Conservation (phyloP, 2,113 vertebrate species). For the Numenius arquata region DNA sequence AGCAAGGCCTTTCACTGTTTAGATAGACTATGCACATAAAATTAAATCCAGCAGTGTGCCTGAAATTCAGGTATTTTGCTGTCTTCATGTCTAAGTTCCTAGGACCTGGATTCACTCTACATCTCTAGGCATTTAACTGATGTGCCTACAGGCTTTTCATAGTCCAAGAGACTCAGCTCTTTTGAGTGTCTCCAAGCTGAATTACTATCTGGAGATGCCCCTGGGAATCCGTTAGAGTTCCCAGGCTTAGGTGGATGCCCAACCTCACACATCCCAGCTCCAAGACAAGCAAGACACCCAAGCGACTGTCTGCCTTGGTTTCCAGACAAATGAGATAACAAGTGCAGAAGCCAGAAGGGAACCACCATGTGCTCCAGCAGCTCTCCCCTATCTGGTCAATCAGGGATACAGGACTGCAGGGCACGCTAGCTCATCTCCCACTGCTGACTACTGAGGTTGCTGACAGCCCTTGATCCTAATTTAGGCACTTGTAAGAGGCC, state of each 20-base stretch:
- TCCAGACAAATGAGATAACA: background rate
- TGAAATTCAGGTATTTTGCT: background rate
- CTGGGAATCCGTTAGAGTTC: background rate
- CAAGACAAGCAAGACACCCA: background rate
- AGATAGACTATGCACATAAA: rapidly evolving
- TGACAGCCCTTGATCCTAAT: background rate
- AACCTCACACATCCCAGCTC: background rate
- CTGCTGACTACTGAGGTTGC: background rate
- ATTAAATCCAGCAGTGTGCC: background rate
- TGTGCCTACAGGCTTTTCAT: background rate
- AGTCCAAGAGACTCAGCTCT: background rate
- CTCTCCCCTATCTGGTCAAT: background rate
- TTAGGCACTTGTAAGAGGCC: background rate
- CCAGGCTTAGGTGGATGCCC: background rate
- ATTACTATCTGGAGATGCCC: background rate
- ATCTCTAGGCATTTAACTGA: background rate
- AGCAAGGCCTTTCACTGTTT: background rate
- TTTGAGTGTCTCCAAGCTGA: background rate
- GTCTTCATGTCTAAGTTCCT: background rate
- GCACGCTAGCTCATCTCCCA: background rate
- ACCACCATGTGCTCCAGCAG: background rate
- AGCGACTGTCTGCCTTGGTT: background rate
- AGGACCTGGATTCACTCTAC: background rate
- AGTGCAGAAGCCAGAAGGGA: background rate
- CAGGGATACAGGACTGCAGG: background rate